These are phyloP conservation scores for Wasmannia auropunctata DNA, from an alignment of 1,140 invertebrate species.

Conservation along the genomic window DNA sequence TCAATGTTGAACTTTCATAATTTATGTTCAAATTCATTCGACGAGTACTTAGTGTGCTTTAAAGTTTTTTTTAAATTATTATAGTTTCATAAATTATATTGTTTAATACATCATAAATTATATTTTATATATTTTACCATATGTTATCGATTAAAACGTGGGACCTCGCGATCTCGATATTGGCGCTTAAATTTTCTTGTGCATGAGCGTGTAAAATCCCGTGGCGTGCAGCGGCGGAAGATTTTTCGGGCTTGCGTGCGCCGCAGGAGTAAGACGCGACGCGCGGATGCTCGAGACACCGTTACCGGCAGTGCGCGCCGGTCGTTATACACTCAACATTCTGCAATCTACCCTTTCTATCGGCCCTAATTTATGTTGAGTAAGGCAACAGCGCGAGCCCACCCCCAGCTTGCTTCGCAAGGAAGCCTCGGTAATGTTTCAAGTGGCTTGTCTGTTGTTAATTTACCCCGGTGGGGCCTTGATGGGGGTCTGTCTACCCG, in stretches of 20 bases:
- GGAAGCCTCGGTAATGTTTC: slow-evolving; percentile 84
- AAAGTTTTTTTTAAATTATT: background rate
- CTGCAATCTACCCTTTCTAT: slow-evolving; percentile 85
- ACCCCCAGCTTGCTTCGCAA: slow-evolving; percentile 77
- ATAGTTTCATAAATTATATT: background rate
- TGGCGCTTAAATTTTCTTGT: slow-evolving; percentile 24
- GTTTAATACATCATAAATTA: background rate
- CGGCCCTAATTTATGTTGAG: slow-evolving; percentile 85
- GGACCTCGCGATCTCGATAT: background rate
- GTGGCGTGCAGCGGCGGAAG: slow-evolving; percentile 58
- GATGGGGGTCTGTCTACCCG: slow-evolving; percentile 81
- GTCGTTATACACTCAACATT: slow-evolving; percentile 83
- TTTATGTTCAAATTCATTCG: background rate
- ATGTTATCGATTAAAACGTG: background rate
- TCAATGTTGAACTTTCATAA: background rate
- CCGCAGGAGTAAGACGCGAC: slow-evolving; percentile 71
- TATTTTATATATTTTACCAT: background rate
- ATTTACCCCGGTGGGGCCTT: slow-evolving; percentile 82
- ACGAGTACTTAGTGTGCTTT: background rate
- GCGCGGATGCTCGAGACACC: slow-evolving; percentile 70
- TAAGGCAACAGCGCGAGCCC: slow-evolving; percentile 80
- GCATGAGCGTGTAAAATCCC: slow-evolving; percentile 46
- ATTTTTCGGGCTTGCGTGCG: slow-evolving; percentile 71
- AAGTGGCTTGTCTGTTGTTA: slow-evolving; percentile 85
- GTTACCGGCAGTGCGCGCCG: slow-evolving; percentile 68